Conservation (phyloP, 1,140 invertebrate genomes). For the Dryas iulia region DNA sequence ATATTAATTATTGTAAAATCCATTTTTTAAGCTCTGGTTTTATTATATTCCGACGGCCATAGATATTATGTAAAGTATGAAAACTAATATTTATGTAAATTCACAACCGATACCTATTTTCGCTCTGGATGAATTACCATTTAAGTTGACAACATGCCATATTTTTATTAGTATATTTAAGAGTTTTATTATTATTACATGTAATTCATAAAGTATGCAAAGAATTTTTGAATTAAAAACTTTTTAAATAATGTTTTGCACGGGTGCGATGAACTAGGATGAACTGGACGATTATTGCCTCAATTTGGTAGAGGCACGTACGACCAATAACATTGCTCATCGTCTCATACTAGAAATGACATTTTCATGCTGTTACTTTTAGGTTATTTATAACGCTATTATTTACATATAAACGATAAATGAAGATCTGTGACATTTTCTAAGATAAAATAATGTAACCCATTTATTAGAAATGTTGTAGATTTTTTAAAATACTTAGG, state of each 20-base stretch:
- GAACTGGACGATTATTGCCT: slow-evolving; percentile 3
- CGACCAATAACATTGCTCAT: not conserved
- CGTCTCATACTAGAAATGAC: not conserved
- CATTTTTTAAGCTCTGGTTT: not conserved
- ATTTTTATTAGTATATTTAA: not conserved
- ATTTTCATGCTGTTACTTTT: not conserved
- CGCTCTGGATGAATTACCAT: not conserved
- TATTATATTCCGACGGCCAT: not conserved
- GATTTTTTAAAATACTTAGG: too few relatives aligned
- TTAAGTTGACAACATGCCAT: not conserved
- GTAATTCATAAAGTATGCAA: not conserved
- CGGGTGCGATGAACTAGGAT: not conserved
- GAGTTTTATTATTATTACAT: not conserved
- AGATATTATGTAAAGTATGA: not conserved
- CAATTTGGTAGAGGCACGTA: slow-evolving; percentile 3
- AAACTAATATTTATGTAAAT: not conserved
- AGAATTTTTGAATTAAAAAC: not conserved
- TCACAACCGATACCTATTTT: not conserved
- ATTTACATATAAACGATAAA: not conserved
- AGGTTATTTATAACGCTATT: not conserved
- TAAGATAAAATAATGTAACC: not conserved
- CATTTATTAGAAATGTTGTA: not conserved
- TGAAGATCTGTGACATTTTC: not conserved
- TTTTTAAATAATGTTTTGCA: not conserved
- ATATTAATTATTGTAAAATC: too few relatives aligned